Base-by-base conservation (phyloP, 2,113 vertebrate genomes). In the Desmodus rotundus region DNA sequence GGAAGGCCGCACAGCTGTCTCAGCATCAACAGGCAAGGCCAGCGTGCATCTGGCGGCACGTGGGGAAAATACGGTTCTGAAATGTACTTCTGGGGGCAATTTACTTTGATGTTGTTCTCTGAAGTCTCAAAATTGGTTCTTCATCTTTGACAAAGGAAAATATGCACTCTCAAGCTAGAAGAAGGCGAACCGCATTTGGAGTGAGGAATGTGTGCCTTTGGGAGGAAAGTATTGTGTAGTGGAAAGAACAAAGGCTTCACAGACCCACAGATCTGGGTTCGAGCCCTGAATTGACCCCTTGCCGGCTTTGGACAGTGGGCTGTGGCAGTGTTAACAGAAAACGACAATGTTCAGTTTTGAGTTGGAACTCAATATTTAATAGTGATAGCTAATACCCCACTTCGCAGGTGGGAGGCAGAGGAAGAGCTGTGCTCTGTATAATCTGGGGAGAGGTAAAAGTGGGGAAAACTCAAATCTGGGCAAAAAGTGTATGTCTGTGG, bases 81-180 rank as follows among this genome's bases (percentile, higher is more conserved):
- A 97, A 97, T 85, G 86, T 96, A 97, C 97, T 98, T 98, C 96
- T 95, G 97, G 96, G 96, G 98, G 87, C 65, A 77, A 87, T 98
- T 98, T 98, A 87, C 97, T 97, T 92, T 94, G 97, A 97, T 97
- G 38, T 89, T 94, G 96, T 94, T 98, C 94, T 97, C 93, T 95
- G 78, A 98, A 97, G 84, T 92, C 94, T 80, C 92, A 86, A 96
- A 98, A 98, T 97, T 97, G 89, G 94, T 74, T 96, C 96, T 98
- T 97, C 96, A 91, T 97, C 90, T 97, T 89, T 96, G 96, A 97
- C 78, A 91, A 94, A 97, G 93, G 90, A 89, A 97, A 98, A 96
- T 87, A 97, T 96, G 84, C 56, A 52, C 96, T 33, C 67, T 87
- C 56, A 65, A 85, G 65, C 86, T 95, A 4, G 96, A 96, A 43